These are phyloP conservation scores for Campoletis raptor DNA, from an alignment of 2,888 invertebrate genomes.

Conservation along the genomic window DNA sequence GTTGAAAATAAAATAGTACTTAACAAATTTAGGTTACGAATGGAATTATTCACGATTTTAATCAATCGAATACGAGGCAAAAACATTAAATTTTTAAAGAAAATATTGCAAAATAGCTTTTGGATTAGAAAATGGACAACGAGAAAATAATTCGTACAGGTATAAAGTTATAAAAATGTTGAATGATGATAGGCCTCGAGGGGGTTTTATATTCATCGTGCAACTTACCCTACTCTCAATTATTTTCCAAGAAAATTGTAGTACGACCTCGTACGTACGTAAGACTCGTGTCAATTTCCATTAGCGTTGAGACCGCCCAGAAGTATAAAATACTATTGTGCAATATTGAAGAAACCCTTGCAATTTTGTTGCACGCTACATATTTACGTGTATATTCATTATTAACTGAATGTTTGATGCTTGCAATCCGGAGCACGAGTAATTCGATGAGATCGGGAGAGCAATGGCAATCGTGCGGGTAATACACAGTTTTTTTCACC, in stretches of 20 bases:
- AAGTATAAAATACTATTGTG: background rate
- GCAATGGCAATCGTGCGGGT: slow-evolving; percentile 52
- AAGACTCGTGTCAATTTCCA: slow-evolving; percentile 34
- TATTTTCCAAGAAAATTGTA: slow-evolving; percentile 12
- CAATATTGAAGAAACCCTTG: slow-evolving; percentile 23
- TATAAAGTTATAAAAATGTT: slow-evolving; percentile 2
- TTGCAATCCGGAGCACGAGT: slow-evolving; percentile 30
- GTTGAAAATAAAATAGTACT: background rate
- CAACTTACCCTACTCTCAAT: slow-evolving; percentile 10
- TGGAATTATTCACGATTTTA: background rate
- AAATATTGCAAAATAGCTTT: background rate
- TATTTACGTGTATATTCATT: background rate
- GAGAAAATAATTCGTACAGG: background rate
- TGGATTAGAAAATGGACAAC: background rate
- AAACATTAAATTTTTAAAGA: background rate
- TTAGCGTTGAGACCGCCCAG: slow-evolving; percentile 2
- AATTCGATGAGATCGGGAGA: slow-evolving; percentile 54
- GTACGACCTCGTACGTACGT: background rate
- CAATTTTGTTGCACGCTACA: slow-evolving; percentile 27
- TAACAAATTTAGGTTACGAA: background rate
- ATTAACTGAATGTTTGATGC: slow-evolving; percentile 33
- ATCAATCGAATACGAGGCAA: background rate
- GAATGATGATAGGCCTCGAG: background rate
- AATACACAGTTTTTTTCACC: slow-evolving; percentile 46
- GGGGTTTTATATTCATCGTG: background rate